phyloP scores from a whole-genome alignment of 2,797 vertebrate species.

The Leptatherina wallacei region DNA sequence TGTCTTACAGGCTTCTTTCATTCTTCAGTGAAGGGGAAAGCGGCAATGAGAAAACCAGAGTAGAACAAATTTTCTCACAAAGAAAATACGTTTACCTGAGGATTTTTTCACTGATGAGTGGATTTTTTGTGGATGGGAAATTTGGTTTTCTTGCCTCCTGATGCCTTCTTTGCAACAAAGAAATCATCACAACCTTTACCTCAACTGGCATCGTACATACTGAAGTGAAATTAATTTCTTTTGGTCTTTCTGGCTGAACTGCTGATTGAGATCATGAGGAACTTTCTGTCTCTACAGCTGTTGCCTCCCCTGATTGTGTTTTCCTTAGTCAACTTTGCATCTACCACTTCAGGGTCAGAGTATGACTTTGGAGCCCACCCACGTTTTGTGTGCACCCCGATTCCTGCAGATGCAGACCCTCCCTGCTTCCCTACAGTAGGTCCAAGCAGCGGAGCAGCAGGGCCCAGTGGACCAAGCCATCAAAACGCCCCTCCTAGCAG shows the following conservation, averaged over 20 bases:
- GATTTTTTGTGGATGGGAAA: slow-evolving; percentile 23
- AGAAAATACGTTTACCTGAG: neutral
- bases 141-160: slow-evolving; percentile 14
- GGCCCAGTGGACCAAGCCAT: slow-evolving; percentile 64
- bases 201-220: slow-evolving; percentile 21
- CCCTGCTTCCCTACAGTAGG: slow-evolving; percentile 69
- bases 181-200: slow-evolving; percentile 26
- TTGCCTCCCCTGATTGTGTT: slow-evolving; percentile 20
- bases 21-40: slow-evolving; percentile 7
- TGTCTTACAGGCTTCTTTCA: slow-evolving; percentile 49
- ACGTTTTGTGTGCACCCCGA: slow-evolving; percentile 86
- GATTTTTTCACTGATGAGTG: slow-evolving; percentile 1
- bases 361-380: slow-evolving; percentile 71
- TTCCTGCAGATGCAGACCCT: slow-evolving; percentile 82
- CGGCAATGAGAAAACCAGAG: neutral
- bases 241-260: slow-evolving; percentile 30
- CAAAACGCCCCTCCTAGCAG: slow-evolving; percentile 69
- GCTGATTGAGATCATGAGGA: slow-evolving; percentile 59
- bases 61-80: neutral
- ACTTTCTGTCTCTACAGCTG: slow-evolving; percentile 18
- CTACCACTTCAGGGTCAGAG: slow-evolving; percentile 61
- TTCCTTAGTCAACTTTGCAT: slow-evolving; percentile 36
- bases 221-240: slow-evolving; percentile 46
- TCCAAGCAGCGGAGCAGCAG: slow-evolving; percentile 46
- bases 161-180: slow-evolving; percentile 39